Percentiles rank a stretch among this genome's conserved stretches.
phyloP scores from a whole-genome alignment of 2,113 vertebrate species.

The Chlorodrepanis virens region DNA sequence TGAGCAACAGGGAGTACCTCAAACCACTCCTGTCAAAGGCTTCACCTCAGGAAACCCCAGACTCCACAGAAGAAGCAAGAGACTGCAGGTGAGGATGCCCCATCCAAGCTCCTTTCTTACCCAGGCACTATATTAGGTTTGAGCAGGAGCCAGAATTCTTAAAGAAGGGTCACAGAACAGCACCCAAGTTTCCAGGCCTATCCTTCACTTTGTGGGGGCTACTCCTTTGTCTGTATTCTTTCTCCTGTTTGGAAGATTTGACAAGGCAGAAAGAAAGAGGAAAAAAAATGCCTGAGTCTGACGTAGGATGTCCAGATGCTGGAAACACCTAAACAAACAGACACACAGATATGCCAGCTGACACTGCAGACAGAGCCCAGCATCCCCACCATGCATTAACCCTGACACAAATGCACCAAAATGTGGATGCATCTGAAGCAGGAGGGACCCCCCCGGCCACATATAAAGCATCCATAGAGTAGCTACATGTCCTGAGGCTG shows the following conservation, averaged over 20 bases:
- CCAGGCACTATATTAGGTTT: background rate
- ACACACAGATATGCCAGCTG: background rate
- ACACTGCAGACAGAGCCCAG: background rate
- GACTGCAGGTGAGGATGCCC: background rate
- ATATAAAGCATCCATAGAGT: background rate
- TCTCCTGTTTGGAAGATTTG: background rate
- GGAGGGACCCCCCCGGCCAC: background rate
- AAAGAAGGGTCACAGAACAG: background rate
- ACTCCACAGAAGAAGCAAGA: background rate
- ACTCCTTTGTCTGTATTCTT: background rate
- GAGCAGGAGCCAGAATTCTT: background rate
- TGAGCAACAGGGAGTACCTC: background rate
- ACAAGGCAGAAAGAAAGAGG: rapidly evolving
- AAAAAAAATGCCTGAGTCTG: background rate
- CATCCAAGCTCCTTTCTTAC: background rate
- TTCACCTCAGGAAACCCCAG: background rate
- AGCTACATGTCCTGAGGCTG: background rate
- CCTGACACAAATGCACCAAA: background rate
- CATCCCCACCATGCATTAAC: background rate
- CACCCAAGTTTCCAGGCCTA: background rate
- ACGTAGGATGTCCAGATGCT: background rate
- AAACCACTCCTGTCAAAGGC: background rate
- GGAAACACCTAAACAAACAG: background rate
- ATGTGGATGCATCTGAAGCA: background rate
- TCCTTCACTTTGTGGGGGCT: background rate